Evolutionary conservation across 2,113 vertebrate genomes (phyloP).

Genomic region (Uropsilus gracilis): DNA sequence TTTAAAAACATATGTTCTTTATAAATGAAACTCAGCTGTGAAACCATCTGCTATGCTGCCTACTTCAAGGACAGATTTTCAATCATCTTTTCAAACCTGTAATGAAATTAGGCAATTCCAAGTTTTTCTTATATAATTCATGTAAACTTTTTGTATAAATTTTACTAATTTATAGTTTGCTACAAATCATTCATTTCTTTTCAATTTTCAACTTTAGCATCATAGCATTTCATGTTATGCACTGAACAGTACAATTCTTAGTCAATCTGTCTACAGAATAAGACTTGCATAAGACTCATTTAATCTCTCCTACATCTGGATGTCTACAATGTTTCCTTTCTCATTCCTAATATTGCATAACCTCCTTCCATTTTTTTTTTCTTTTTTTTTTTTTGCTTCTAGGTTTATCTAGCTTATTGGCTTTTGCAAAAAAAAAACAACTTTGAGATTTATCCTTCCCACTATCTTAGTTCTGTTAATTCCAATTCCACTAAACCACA

Average conservation of each 20-base stretch:
- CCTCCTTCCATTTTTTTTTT: not conserved
- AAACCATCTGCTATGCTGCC: too few relatives aligned
- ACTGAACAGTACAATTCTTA: too few relatives aligned
- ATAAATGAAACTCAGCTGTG: too few relatives aligned
- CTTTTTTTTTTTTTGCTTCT: not conserved
- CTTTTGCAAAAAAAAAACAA: constrained; percentile 30
- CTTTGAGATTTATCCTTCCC: not conserved
- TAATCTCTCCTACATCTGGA: not conserved
- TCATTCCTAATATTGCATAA: not conserved
- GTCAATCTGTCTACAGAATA: not conserved
- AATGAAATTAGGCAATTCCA: too few relatives aligned
- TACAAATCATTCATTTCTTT: constrained; percentile 3
- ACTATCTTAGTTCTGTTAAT: constrained; percentile 26
- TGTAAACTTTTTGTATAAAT: not conserved
- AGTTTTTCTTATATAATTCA: too few relatives aligned
- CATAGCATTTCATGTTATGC: not conserved
- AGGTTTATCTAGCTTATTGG: not conserved
- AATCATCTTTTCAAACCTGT: too few relatives aligned
- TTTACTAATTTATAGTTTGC: constrained; percentile 4
- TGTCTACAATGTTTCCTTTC: not conserved
- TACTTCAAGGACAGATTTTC: too few relatives aligned
- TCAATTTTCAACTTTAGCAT: constrained; percentile 17
- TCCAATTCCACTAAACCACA: constrained; percentile 20
- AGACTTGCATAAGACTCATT: not conserved
- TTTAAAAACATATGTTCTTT: too few relatives aligned